A percentile compares a stretch with the other conserved stretches of the same genome.
phyloP scores from a whole-genome alignment of 2,797 vertebrate species.

The Gadopsis marmoratus region DNA sequence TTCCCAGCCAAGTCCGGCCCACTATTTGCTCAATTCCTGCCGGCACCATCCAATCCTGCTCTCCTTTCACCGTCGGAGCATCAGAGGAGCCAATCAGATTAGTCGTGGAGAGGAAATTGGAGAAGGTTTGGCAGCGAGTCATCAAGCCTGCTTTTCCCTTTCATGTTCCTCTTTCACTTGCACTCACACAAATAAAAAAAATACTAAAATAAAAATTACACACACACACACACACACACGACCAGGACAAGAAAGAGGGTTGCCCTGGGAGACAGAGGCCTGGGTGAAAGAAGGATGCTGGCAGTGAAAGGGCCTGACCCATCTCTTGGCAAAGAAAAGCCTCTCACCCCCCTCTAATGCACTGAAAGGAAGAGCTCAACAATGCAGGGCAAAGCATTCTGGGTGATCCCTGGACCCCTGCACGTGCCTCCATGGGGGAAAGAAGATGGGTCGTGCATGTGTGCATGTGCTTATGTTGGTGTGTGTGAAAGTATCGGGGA shows the following conservation, averaged over 20 bases:
- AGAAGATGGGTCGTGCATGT: slow-evolving; percentile 54
- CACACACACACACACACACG: slow-evolving; percentile 50
- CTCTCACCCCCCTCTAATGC: slow-evolving; percentile 78
- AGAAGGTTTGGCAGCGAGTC: slow-evolving; percentile 80
- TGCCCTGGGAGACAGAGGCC: slow-evolving; percentile 83
- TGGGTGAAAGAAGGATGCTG: slow-evolving; percentile 86
- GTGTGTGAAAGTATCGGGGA: slow-evolving; percentile 47
- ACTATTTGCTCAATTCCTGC: slow-evolving; percentile 68
- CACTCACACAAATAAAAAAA: slow-evolving; percentile 39
- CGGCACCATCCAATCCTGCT: slow-evolving; percentile 74
- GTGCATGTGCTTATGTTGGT: slow-evolving; percentile 44
- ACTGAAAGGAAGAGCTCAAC: slow-evolving; percentile 78
- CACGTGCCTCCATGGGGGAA: slow-evolving; percentile 78
- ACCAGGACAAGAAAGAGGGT: slow-evolving; percentile 79
- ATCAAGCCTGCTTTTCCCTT: slow-evolving; percentile 75
- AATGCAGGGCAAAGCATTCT: slow-evolving; percentile 85
- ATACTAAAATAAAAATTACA: no score
- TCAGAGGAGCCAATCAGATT: slow-evolving; percentile 82
- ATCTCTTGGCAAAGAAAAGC: slow-evolving; percentile 80
- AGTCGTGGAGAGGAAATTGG: slow-evolving; percentile 80
- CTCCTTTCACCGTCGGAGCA: slow-evolving; percentile 75
- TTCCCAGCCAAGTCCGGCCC: slow-evolving; percentile 71
- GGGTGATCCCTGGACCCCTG: slow-evolving; percentile 86
- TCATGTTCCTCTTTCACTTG: slow-evolving; percentile 79
- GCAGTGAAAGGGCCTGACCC: slow-evolving; percentile 83